phyloP scores from a whole-genome alignment of 2,888 invertebrate genomes.

The Drosophila nigricruria region DNA sequence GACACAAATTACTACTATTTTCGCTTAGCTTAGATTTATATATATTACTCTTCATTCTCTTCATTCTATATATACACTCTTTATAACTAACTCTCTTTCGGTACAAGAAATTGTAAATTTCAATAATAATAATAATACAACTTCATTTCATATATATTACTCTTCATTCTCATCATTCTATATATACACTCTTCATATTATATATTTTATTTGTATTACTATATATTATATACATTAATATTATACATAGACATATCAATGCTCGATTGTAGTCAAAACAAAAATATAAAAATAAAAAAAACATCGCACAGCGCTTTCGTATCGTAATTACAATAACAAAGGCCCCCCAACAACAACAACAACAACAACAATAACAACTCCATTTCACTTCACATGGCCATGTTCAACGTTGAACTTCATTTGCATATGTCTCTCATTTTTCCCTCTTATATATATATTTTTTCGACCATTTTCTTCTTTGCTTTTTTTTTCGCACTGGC shows the following conservation, averaged over 20 bases:
- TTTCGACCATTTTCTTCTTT: not conserved
- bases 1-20: too few species aligned
- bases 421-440: constrained; percentile 39
- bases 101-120: too few species aligned
- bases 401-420: constrained; percentile 33
- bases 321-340: constrained; percentile 38
- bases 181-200: too few species aligned
- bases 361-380: not conserved
- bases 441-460: not conserved
- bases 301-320: constrained; percentile 15
- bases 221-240: too few species aligned
- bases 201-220: too few species aligned
- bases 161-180: too few species aligned
- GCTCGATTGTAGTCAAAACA: constrained; percentile 42
- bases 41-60: too few species aligned
- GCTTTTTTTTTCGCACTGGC: constrained; percentile 3
- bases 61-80: too few species aligned
- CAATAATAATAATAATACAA: too few species aligned
- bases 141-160: too few species aligned
- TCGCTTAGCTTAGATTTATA: too few species aligned
- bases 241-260: constrained; percentile 46
- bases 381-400: constrained; percentile 24
- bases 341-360: constrained; percentile 10
- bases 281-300: not conserved
- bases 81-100: too few species aligned